Conservation (phyloP, 2,888 invertebrate species). For the Amphipoea lucens region DNA sequence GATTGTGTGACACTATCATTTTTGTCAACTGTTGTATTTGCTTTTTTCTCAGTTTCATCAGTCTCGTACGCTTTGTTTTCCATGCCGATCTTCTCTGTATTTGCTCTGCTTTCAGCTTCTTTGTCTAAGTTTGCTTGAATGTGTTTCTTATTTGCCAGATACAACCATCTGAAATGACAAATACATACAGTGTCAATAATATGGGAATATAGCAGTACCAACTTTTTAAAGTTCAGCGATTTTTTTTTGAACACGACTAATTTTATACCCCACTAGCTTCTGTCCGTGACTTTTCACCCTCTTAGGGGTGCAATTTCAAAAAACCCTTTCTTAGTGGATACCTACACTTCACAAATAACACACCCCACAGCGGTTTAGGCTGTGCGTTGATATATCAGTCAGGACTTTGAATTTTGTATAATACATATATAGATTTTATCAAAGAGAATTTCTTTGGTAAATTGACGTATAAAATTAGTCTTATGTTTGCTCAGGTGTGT, state of each 20-base stretch:
- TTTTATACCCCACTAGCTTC: no score
- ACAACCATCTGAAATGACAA: constrained; percentile 91
- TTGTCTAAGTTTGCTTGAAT: constrained; percentile 63
- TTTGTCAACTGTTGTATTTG: constrained; percentile 64
- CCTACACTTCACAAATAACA: no score
- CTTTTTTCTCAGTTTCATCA: constrained; percentile 79
- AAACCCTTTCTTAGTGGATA: no score
- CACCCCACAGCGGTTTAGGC: no score
- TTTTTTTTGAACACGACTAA: no score
- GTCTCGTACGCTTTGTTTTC: constrained; percentile 87
- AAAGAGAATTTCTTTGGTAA: no score
- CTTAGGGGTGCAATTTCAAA: no score
- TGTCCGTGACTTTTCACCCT: no score
- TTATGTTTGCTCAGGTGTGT: not conserved
- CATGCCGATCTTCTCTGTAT: constrained; percentile 78
- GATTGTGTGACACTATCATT: constrained; percentile 78
- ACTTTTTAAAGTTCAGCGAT: not conserved
- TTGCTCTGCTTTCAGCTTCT: constrained; percentile 66
- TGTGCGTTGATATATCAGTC: no score
- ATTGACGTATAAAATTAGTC: not conserved
- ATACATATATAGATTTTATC: no score
- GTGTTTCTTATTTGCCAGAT: constrained; percentile 92
- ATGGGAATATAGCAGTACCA: not conserved
- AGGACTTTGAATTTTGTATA: no score
- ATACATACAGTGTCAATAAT: not conserved